Evolutionary conservation across 2,113 vertebrate species (phyloP).

Genomic region (Genyomyrus donnyi): DNA sequence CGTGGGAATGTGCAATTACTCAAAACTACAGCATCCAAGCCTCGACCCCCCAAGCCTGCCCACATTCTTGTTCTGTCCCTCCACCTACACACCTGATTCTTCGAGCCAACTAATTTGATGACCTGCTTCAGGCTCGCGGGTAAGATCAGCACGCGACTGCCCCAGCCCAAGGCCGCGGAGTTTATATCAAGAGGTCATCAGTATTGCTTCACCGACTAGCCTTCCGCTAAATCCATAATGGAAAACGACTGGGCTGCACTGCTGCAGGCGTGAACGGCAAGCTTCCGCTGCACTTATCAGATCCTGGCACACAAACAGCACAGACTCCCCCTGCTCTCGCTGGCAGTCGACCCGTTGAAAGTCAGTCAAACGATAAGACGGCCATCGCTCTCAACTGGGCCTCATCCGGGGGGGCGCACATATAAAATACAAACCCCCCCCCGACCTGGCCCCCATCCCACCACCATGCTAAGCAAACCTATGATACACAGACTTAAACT

Average conservation of each 20-base stretch:
- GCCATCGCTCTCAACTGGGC: neutral
- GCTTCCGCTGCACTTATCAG: constrained; percentile 2
- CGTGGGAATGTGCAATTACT: neutral
- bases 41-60: neutral
- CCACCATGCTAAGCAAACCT: neutral
- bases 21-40: neutral
- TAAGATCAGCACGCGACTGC: neutral
- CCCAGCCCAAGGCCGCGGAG: neutral
- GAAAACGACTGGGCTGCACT: constrained; percentile 29
- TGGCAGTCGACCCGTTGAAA: neutral
- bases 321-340: neutral
- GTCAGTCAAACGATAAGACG: neutral
- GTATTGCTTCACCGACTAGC: neutral
- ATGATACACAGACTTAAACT: neutral
- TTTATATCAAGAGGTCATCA: constrained; percentile 13
- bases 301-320: neutral
- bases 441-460: neutral
- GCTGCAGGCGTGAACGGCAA: constrained; percentile 9
- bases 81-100: neutral
- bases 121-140: neutral
- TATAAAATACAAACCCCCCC: neutral
- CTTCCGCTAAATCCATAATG: constrained; percentile 24
- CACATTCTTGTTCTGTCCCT: neutral
- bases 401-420: neutral
- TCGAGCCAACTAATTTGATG: neutral